Evolutionary conservation across 2,113 vertebrate genomes (phyloP), one percentile per base, ranked within the genome.

Genomic region (Bubo scandiacus): DNA sequence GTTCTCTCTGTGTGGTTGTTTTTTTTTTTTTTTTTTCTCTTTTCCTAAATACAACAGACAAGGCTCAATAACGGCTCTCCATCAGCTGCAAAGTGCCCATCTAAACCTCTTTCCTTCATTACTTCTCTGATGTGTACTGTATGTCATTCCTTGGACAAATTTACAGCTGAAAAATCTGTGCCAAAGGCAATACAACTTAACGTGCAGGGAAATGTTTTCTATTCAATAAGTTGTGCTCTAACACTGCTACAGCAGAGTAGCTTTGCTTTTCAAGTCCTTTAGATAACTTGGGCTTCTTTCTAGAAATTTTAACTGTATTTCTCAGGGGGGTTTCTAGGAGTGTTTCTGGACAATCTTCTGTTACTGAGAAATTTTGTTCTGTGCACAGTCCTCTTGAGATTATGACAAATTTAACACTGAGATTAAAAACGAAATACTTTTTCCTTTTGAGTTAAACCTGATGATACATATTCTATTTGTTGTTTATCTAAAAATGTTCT

Each of bases 171-270:
- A 91, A 89, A 95, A 83, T 95, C 91, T 94, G 67, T 96, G 93
- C 96, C 95, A 94, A 97, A 95, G 94, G 95, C 94, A 91, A 80
- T 94, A 92, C 94, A 95, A 95, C 74, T 96, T 94, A 95, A 93
- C 21, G 78, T 85, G 67, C 63, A 74, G 79, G 84, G 81, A 96
- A 97, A 73, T 93, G 89, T 94, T 96, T 96, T 91, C 81, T 94
- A 13, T 75, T 94, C 45, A 86, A 32, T 86, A 75, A 80, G 61
- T 81, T 95, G 55, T 87, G 42, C 66, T 73, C 55, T 38, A 68
- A 57, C n/a, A 83, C 70, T 3, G 0, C 59, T 75, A 68, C 29
- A 85, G 59, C 21, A 86, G 30, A 40, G 15, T 78, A 54, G 66
- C 52, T 90, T 57, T 38, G 42, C 62, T 92, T 92, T 96, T 72